Evolutionary conservation across 2,113 vertebrate species (phyloP).

Genomic region (Lasiurus borealis): DNA sequence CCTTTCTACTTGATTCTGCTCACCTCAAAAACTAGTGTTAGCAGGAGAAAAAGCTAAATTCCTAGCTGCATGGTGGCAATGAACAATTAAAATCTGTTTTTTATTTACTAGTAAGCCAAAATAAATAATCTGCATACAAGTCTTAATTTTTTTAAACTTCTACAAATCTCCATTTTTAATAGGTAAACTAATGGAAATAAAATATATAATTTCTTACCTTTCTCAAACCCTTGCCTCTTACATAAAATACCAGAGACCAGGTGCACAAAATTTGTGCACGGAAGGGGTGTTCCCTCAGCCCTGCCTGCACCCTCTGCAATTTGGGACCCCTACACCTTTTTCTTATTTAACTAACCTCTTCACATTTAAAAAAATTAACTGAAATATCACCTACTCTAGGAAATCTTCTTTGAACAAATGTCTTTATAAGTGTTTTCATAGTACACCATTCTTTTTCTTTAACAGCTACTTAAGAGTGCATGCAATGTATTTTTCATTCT

Average conservation of each 20-base stretch:
- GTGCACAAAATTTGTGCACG: too few species aligned
- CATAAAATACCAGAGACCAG: background rate
- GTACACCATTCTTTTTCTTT: too few species aligned
- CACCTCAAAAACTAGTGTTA: background rate
- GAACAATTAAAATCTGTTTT: background rate
- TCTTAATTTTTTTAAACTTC: slow-evolving; percentile 25
- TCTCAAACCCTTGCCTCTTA: background rate
- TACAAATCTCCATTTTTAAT: slow-evolving; percentile 49
- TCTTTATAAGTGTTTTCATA: too few species aligned
- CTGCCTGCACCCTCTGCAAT: too few species aligned
- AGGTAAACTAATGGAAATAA: slow-evolving; percentile 2
- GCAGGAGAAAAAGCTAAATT: background rate
- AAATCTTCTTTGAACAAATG: too few species aligned
- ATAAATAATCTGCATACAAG: background rate
- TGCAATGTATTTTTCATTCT: too few species aligned
- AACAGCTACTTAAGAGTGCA: too few species aligned
- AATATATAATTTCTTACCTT: slow-evolving; percentile 9
- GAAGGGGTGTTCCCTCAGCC: too few species aligned
- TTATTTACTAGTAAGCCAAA: slow-evolving; percentile 29
- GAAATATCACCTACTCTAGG: too few species aligned
- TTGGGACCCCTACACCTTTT: too few species aligned
- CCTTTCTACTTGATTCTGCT: background rate
- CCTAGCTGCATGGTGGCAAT: background rate
- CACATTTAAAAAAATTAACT: too few species aligned
- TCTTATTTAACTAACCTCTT: too few species aligned